Evolutionary conservation across 2,888 invertebrate species (phyloP).

Genomic region (Caenorhabditis drosophilae): DNA sequence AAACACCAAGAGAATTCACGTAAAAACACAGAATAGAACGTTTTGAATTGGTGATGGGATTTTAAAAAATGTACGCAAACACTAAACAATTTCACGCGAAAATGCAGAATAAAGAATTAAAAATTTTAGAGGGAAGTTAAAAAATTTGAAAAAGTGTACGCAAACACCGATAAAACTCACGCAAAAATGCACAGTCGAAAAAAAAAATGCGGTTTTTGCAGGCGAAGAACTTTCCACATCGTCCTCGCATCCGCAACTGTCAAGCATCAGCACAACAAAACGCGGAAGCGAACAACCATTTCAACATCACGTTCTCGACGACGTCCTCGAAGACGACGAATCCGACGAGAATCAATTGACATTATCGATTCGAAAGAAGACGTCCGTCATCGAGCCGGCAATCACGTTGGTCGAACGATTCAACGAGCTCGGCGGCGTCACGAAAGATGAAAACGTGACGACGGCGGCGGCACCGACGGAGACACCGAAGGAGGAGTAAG

Average conservation of each 20-base stretch:
- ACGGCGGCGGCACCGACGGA: conserved; percentile 2
- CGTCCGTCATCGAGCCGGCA: conserved; percentile 28
- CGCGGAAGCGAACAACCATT: conserved; percentile 36
- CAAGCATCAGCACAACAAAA: conserved; percentile 7
- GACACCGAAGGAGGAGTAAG: conserved; percentile 1
- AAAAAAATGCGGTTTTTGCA: not conserved
- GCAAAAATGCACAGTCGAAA: too few relatives aligned
- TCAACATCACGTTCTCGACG: conserved; percentile 47
- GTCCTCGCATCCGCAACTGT: conserved; percentile 14
- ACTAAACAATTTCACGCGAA: too few relatives aligned
- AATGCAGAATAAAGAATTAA: too few relatives aligned
- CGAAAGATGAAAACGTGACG: conserved; percentile 6
- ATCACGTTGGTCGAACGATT: conserved; percentile 29
- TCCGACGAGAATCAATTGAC: conserved; percentile 31
- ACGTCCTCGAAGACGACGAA: conserved; percentile 49
- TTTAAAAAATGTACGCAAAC: too few relatives aligned
- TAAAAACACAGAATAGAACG: too few relatives aligned
- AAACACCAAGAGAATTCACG: too few relatives aligned
- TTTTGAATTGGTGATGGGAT: too few relatives aligned
- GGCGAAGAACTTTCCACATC: conserved; percentile 17
- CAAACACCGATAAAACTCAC: not conserved
- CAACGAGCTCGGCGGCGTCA: conserved; percentile 12
- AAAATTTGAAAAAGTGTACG: too few relatives aligned
- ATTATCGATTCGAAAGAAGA: conserved; percentile 18
- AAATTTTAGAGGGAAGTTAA: too few relatives aligned